phyloP scores from a whole-genome alignment of 2,797 vertebrate species.

The Epinephelus malabaricus region DNA sequence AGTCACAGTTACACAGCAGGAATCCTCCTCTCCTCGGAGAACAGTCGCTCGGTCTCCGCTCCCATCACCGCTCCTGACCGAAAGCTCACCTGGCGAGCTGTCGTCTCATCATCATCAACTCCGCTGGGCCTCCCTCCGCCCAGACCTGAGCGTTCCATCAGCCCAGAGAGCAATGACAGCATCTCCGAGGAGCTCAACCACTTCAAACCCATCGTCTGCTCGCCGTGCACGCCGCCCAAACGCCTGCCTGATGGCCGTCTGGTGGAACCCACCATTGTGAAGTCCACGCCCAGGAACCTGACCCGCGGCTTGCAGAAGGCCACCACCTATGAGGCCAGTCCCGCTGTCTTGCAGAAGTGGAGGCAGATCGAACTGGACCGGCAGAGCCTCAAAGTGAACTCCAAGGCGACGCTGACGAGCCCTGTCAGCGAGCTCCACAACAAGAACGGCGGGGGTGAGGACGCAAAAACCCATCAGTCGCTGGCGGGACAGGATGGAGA shows the following conservation, averaged over 20 bases:
- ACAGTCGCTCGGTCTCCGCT: conserved; percentile 92
- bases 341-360: conserved; percentile 94
- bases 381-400: conserved; percentile 90
- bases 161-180: conserved; percentile 98
- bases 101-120: conserved; percentile 49
- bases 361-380: conserved; percentile 95
- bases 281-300: conserved; percentile 95
- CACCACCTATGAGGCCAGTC: conserved; percentile 94
- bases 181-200: conserved; percentile 98
- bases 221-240: conserved; percentile 96
- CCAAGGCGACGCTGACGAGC: conserved; percentile 91
- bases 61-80: conserved; percentile 88
- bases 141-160: conserved; percentile 90
- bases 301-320: conserved; percentile 90
- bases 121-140: conserved; percentile 72
- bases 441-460: conserved; percentile 62
- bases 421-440: conserved; percentile 71
- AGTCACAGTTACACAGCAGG: conserved; percentile 86
- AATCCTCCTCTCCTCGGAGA: conserved; percentile 92
- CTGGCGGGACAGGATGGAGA: conserved; percentile 24
- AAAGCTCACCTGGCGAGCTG: conserved; percentile 77
- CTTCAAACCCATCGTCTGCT: conserved; percentile 98
- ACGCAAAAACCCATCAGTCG: conserved; percentile 24
- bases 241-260: conserved; percentile 92
- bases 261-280: conserved; percentile 92